phyloP scores from a whole-genome alignment of 2,797 vertebrate genomes.

The Lepus oiostolus region DNA sequence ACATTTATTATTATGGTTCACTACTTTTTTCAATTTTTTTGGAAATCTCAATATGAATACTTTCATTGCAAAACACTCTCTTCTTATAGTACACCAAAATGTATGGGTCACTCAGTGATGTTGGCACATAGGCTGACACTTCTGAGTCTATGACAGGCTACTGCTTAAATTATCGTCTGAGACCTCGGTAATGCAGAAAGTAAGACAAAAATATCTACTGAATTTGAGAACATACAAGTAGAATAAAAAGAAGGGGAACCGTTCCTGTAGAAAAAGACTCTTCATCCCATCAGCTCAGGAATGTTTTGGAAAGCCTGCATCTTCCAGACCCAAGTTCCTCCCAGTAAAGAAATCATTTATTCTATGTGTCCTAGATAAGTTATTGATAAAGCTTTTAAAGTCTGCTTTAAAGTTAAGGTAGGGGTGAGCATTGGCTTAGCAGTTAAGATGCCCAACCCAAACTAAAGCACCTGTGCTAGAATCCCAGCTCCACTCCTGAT shows the following conservation, averaged over 20 bases:
- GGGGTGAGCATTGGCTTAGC: too few relatives aligned
- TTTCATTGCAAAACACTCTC: slow-evolving; percentile 38
- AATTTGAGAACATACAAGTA: background rate
- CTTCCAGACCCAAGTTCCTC: background rate
- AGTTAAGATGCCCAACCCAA: too few relatives aligned
- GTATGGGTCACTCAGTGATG: background rate
- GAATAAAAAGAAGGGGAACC: background rate
- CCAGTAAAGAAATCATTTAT: background rate
- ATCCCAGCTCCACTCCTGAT: too few relatives aligned
- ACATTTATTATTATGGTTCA: slow-evolving; percentile 38
- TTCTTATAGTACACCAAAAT: slow-evolving; percentile 49
- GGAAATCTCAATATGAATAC: slow-evolving; percentile 16
- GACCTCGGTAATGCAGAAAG: background rate
- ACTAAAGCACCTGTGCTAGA: too few relatives aligned
- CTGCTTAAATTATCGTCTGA: background rate
- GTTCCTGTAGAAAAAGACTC: background rate
- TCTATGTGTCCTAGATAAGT: background rate
- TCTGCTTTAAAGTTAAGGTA: background rate
- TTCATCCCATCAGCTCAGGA: background rate
- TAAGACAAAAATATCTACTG: slow-evolving; percentile 18
- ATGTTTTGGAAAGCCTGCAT: background rate
- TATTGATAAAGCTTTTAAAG: background rate
- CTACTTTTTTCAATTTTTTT: slow-evolving; percentile 49
- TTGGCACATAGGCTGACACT: background rate
- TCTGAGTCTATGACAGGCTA: background rate